These are phyloP conservation scores for Odontothrips loti DNA, from an alignment of 2,888 invertebrate genomes.

Conservation along the genomic window DNA sequence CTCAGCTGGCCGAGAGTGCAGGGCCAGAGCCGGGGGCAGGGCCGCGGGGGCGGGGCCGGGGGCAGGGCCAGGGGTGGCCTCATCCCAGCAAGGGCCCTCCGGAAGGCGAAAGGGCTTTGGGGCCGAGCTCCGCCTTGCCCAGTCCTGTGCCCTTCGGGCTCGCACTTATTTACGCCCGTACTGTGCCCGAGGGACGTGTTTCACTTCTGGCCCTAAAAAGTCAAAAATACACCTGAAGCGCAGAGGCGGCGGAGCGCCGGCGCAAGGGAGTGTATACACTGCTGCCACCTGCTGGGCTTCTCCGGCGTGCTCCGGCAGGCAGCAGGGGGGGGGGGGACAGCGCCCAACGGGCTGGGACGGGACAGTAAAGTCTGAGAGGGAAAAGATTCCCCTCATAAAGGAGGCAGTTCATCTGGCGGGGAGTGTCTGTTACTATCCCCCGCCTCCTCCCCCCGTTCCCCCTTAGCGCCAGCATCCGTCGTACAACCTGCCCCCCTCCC, in stretches of 20 bases:
- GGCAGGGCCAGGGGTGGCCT: too few relatives aligned
- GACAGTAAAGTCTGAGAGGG: constrained; percentile 19
- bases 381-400: constrained; percentile 22
- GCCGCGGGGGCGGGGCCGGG: too few relatives aligned
- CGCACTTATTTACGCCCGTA: not conserved
- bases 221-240: not conserved
- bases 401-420: not conserved
- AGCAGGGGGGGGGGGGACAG: not conserved
- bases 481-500: too few relatives aligned
- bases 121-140: not conserved
- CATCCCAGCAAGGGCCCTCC: too few relatives aligned
- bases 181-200: not conserved
- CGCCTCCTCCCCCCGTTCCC: not conserved
- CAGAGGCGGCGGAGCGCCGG: not conserved
- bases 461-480: too few relatives aligned
- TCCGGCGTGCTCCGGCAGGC: not conserved
- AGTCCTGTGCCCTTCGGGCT: not conserved
- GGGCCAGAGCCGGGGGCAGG: too few relatives aligned
- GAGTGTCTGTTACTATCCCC: not conserved
- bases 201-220: not conserved
- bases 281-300: not conserved
- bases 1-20: too few relatives aligned
- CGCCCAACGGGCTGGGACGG: not conserved
- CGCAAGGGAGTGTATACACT: not conserved
- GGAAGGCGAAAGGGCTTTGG: too few relatives aligned